These are phyloP conservation scores for Ashinkailepas kermadecensis DNA, from an alignment of 2,888 invertebrate species.

Conservation along the genomic window DNA sequence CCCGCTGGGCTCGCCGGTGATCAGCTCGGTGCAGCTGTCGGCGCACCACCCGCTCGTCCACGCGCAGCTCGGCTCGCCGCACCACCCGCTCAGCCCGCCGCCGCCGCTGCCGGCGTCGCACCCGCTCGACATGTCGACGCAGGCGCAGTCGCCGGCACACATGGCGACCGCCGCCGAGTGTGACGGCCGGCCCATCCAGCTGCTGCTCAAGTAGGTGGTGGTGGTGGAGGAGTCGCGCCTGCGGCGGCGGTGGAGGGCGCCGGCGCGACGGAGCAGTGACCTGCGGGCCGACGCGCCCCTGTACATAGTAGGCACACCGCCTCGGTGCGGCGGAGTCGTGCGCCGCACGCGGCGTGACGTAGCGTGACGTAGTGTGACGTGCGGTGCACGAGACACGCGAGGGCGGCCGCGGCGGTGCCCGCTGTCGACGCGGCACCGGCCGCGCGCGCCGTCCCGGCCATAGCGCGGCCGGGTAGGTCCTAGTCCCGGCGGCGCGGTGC, in stretches of 20 bases:
- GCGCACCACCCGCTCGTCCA: too few relatives aligned
- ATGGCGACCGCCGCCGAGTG: background rate
- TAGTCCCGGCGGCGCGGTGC: background rate
- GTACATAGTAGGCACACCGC: background rate
- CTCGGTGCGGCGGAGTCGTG: background rate
- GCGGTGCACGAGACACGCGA: background rate
- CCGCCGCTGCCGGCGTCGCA: background rate
- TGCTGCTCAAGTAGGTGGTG: slow-evolving; percentile 16
- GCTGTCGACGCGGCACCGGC: background rate
- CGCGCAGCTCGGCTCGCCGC: too few relatives aligned
- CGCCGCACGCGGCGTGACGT: background rate
- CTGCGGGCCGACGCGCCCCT: background rate
- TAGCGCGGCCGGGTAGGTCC: too few relatives aligned
- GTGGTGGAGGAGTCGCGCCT: too few relatives aligned
- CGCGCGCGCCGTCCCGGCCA: background rate
- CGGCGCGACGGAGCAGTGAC: too few relatives aligned
- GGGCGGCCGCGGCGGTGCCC: too few relatives aligned
- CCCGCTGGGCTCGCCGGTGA: too few relatives aligned
- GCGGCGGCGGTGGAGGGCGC: too few relatives aligned
- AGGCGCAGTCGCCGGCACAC: slow-evolving; percentile 1
- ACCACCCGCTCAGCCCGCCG: too few relatives aligned
- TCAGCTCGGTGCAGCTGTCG: too few relatives aligned
- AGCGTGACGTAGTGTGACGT: background rate
- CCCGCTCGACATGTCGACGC: slow-evolving; percentile 19
- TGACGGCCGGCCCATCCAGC: background rate